These are phyloP conservation scores for Agonopterix subpropinquella DNA, from an alignment of 2,888 invertebrate species.

Conservation along the genomic window DNA sequence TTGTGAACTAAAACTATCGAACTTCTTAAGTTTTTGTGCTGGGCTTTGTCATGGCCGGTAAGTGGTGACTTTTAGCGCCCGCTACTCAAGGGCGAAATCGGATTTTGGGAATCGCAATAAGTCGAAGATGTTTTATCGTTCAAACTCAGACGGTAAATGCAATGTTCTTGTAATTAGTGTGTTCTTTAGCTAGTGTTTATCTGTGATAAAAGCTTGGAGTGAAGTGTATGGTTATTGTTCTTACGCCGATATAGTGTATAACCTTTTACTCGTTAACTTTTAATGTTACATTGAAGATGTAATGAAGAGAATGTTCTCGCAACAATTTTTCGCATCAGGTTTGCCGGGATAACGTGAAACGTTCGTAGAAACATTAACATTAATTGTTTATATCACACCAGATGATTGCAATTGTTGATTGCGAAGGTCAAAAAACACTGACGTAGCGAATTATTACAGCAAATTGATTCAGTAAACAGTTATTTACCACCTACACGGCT, in stretches of 20 bases:
- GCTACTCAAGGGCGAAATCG: conserved; percentile 75
- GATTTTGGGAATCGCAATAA: conserved; percentile 73
- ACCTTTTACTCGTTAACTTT: conserved; percentile 48
- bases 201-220: conserved; percentile 58
- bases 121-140: conserved; percentile 77
- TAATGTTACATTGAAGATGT: conserved; percentile 36
- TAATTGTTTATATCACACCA: conserved; percentile 45
- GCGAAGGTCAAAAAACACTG: conserved; percentile 41
- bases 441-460: conserved; percentile 22
- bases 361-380: conserved; percentile 24
- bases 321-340: conserved; percentile 35
- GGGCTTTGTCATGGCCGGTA: conserved; percentile 88
- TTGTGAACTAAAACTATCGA: conserved; percentile 71
- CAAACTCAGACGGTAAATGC: conserved; percentile 76
- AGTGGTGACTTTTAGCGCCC: conserved; percentile 78
- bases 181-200: conserved; percentile 68
- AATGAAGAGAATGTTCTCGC: conserved; percentile 46
- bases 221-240: conserved; percentile 62
- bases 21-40: conserved; percentile 74
- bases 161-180: conserved; percentile 74
- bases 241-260: conserved; percentile 54
- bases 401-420: conserved; percentile 50
- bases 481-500: not conserved
- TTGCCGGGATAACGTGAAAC: conserved; percentile 15
- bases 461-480: not conserved